These are phyloP conservation scores for Pionites leucogaster DNA, from an alignment of 2,113 vertebrate genomes.

Conservation along the genomic window DNA sequence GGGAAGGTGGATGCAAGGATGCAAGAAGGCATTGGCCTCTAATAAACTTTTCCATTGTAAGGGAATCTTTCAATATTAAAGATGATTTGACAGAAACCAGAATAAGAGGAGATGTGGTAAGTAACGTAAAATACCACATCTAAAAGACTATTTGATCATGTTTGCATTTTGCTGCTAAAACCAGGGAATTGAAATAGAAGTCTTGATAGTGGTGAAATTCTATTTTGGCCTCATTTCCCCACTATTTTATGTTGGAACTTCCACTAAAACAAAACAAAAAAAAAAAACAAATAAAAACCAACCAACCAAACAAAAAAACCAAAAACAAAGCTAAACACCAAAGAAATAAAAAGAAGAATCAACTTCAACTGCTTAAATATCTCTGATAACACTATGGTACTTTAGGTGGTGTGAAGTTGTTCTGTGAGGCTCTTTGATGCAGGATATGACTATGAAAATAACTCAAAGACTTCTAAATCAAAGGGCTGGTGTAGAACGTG, in stretches of 20 bases:
- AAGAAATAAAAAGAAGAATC: not conserved
- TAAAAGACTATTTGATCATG: not conserved
- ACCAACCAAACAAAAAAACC: no score
- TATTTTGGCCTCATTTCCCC: not conserved
- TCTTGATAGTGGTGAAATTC: not conserved
- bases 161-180: not conserved
- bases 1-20: not conserved
- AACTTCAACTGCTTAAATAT: not conserved
- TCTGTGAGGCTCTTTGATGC: not conserved
- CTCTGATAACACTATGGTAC: not conserved
- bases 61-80: not conserved
- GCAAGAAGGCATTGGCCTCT: not conserved
- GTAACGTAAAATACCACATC: fast-evolving
- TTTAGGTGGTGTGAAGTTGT: not conserved
- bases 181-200: not conserved
- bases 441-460: not conserved
- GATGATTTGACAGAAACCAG: not conserved
- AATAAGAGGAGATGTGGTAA: not conserved
- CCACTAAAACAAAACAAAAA: not conserved
- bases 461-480: not conserved
- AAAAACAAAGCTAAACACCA: no score
- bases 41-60: not conserved
- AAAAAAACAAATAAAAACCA: not conserved
- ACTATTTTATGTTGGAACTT: not conserved
- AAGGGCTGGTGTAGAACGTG: no score